A percentile compares a stretch with the other conserved stretches of the same genome.
phyloP scores from a whole-genome alignment of 2,888 invertebrate genomes.

The Neuroscelio doddi region DNA sequence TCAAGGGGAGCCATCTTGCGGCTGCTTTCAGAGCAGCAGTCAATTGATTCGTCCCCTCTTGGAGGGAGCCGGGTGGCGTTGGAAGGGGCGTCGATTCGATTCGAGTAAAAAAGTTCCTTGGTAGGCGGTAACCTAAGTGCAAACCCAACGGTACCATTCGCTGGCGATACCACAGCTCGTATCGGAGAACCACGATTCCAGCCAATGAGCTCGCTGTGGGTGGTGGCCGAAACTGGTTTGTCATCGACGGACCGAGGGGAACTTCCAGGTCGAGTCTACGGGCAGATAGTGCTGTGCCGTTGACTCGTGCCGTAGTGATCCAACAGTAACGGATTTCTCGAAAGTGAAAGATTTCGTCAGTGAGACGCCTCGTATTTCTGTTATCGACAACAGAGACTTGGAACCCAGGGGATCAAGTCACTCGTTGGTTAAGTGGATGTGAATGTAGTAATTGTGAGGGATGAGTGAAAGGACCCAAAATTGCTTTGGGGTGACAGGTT shows the following conservation, averaged over 20 bases:
- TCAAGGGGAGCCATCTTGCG: slow-evolving; percentile 71
- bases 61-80: slow-evolving; percentile 20
- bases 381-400: background rate
- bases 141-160: slow-evolving; percentile 55
- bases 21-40: slow-evolving; percentile 66
- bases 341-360: slow-evolving; percentile 46
- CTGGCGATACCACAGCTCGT: slow-evolving; percentile 49
- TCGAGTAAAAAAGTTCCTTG: slow-evolving; percentile 63
- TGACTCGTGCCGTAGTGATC: slow-evolving; percentile 69
- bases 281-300: slow-evolving; percentile 72
- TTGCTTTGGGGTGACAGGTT: background rate
- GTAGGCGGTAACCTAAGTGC: slow-evolving; percentile 56
- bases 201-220: slow-evolving; percentile 63
- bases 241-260: slow-evolving; percentile 59
- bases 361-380: background rate
- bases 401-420: background rate
- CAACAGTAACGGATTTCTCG: slow-evolving; percentile 55
- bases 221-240: slow-evolving; percentile 64
- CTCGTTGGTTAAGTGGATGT: background rate
- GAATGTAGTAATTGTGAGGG: background rate
- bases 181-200: slow-evolving; percentile 42
- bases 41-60: slow-evolving; percentile 71
- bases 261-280: slow-evolving; percentile 60
- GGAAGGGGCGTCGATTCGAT: slow-evolving; percentile 68
- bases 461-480: background rate